Conservation (phyloP, 2,113 vertebrate genomes). For the Noctilio leporinus region DNA sequence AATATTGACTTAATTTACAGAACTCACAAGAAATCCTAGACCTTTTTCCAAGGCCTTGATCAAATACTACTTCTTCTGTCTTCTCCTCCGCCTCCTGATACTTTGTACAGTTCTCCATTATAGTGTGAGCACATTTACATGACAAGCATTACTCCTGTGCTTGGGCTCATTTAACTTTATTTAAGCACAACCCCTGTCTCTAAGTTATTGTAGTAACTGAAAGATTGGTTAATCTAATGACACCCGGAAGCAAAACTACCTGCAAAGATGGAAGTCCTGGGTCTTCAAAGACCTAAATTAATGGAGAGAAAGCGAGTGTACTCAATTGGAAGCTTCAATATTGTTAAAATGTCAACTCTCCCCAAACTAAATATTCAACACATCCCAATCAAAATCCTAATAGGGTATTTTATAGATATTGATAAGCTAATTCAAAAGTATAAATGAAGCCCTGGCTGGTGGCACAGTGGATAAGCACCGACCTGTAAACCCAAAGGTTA, state of each 20-base stretch:
- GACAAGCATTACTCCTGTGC: background rate
- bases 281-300: no score
- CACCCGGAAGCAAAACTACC: background rate
- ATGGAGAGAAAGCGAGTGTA: no score
- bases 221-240: background rate
- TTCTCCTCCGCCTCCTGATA: background rate
- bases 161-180: background rate
- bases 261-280: background rate
- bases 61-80: background rate
- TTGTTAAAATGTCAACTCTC: no score
- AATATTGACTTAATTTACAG: background rate
- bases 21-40: background rate
- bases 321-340: no score
- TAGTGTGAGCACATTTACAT: accelerated
- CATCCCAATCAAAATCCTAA: no score
- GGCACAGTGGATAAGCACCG: no score
- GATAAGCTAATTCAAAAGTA: no score
- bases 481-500: no score
- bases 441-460: no score
- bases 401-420: no score
- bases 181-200: background rate
- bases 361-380: no score
- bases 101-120: background rate
- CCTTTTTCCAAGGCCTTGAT: background rate
- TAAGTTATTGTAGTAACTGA: background rate